phyloP scores from a whole-genome alignment of 2,888 invertebrate species.

The Pegoplata infirma region DNA sequence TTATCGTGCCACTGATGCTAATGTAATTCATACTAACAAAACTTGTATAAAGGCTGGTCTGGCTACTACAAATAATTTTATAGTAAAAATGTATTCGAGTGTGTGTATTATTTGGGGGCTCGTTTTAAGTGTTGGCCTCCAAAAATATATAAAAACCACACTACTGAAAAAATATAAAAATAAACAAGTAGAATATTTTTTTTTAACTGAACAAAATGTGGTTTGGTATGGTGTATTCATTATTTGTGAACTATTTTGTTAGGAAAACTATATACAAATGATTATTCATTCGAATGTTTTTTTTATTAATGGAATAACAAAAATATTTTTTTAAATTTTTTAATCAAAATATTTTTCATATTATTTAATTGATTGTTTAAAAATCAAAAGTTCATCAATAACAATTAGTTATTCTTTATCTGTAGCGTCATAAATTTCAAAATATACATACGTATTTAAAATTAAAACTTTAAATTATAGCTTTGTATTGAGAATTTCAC shows the following conservation, averaged over 20 bases:
- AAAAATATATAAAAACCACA: constrained; percentile 12
- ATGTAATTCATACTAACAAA: not conserved
- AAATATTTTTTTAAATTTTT: not conserved
- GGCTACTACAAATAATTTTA: too few relatives aligned
- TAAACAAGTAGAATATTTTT: not conserved
- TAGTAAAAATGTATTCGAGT: not conserved
- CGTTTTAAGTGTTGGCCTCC: constrained; percentile 29
- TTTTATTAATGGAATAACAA: not conserved
- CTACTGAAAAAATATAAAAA: not conserved
- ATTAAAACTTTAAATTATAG: not conserved
- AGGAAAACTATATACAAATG: not conserved
- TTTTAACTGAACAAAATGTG: not conserved
- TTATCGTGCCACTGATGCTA: not conserved
- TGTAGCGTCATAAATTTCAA: not conserved
- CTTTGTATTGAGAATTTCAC: not conserved
- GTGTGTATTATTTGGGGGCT: constrained; percentile 28
- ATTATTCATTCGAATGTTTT: not conserved
- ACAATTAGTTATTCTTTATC: not conserved
- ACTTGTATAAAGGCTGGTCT: not conserved
- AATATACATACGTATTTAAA: not conserved
- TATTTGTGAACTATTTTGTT: too few relatives aligned
- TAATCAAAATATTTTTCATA: not conserved
- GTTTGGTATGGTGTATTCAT: not conserved
- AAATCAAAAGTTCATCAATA: not conserved
- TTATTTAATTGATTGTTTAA: not conserved